These are phyloP conservation scores for Lasioglossum marginatum DNA, from an alignment of 2,888 invertebrate genomes.

Conservation along the genomic window DNA sequence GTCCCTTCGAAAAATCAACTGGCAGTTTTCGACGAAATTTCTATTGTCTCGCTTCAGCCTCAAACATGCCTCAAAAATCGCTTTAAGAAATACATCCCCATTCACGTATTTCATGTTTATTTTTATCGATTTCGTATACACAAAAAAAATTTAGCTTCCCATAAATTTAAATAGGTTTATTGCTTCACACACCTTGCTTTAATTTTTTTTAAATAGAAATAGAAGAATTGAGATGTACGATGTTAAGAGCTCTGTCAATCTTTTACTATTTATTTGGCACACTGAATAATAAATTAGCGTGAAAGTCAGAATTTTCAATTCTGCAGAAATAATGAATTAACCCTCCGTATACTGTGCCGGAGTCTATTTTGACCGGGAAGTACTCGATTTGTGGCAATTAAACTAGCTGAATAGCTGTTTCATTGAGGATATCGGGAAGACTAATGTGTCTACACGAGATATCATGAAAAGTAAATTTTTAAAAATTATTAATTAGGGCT, in stretches of 20 bases:
- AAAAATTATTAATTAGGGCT: too few relatives aligned
- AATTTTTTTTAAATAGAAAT: not conserved
- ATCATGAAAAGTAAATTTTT: too few relatives aligned
- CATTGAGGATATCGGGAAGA: too few relatives aligned
- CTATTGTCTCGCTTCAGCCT: not conserved
- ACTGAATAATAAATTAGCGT: not conserved
- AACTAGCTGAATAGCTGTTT: too few relatives aligned
- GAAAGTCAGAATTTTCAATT: not conserved
- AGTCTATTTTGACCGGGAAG: too few relatives aligned
- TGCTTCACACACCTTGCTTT: too few relatives aligned
- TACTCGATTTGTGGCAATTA: too few relatives aligned
- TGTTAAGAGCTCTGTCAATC: too few relatives aligned
- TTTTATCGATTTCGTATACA: not conserved
- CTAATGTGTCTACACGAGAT: too few relatives aligned
- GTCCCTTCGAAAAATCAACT: not conserved
- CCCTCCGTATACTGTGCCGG: too few relatives aligned
- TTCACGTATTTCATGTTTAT: not conserved
- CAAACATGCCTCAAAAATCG: not conserved
- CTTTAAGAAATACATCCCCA: not conserved
- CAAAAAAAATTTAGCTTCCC: not conserved
- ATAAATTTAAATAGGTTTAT: not conserved
- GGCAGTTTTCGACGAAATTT: not conserved
- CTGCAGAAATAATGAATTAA: not conserved
- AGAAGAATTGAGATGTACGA: not conserved
- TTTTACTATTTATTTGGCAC: not conserved